A percentile compares a stretch with the other conserved stretches of the same genome.
These are phyloP conservation scores for Metallyticus violacea DNA, from an alignment of 2,888 invertebrate genomes.

Conservation along the genomic window DNA sequence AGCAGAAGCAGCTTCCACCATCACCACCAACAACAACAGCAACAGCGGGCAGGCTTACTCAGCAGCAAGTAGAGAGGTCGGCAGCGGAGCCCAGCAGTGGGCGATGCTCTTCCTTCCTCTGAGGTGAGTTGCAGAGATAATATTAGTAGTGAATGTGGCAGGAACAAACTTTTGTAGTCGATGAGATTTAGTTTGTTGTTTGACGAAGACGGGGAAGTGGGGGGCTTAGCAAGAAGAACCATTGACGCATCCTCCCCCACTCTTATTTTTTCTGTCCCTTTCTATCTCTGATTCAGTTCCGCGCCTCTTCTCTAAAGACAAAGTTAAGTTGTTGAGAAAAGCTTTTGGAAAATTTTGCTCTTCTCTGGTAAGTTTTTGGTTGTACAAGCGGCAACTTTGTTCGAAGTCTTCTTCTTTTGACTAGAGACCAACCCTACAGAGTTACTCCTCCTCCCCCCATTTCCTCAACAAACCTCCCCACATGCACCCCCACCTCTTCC, in stretches of 20 bases:
- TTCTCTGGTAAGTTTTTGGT: background rate
- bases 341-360: constrained; percentile 3
- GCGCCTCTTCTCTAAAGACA: constrained; percentile 5
- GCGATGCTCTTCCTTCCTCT: constrained; percentile 7
- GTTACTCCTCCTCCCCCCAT: background rate
- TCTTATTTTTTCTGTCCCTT: background rate
- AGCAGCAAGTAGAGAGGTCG: background rate
- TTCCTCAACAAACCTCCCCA: constrained; percentile 19
- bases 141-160: background rate
- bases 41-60: background rate
- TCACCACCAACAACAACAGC: background rate
- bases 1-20: background rate
- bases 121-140: background rate
- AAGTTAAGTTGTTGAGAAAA: constrained; percentile 28
- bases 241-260: background rate
- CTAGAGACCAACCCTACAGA: background rate
- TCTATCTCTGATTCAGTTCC: background rate
- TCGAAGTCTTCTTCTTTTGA: constrained; percentile 26
- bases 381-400: background rate
- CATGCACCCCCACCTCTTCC: constrained; percentile 22
- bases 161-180: background rate
- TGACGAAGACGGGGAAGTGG: background rate
- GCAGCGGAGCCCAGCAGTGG: background rate
- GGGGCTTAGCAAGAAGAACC: background rate
- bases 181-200: constrained; percentile 21